Evolutionary conservation across 64 coral and sea anemone genomes (phyloP), one percentile per base, ranked within the genome.

Genomic region (Trachythela sp.): DNA sequence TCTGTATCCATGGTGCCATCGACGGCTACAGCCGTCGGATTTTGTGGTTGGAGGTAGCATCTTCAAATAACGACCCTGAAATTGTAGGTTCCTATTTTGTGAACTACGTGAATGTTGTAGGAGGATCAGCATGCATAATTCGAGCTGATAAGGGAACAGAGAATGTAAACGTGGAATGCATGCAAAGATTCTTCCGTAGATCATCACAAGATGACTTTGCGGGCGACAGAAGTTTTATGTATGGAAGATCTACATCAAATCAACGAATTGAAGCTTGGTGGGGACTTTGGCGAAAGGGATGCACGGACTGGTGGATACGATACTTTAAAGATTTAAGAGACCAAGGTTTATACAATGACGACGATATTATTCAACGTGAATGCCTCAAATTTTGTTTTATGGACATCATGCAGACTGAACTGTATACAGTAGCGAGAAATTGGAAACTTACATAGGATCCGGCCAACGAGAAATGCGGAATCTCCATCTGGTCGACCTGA

Each of bases 1-100:
- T 84, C 35, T 84, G 75, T 48, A 8, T 92, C 1, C 91, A 88
- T 67, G 84, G 90, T 80, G 56, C 54, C 26, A 64, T 64, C 24
- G 86, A 88, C 59, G 54, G 88, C 41, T 89, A 80, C 48, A 93
- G 88, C 41, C 48, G 70, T 64, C 89, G 84, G 38, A 93, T 93
- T 40, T 89, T 93, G 77, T 93, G 88, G 92, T 87, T 93, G 17
- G 88, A 93, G 88, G 88, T 64, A 36, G 59, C 38, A 41, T 72
- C 88, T 48, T 72, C 92, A 83, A 93, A 90, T 84, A 93, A 77
- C 52, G 88, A 90, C 43, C 92, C 54, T 64, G 56, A 64, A 64
- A 64, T 64, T 64, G 26, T 26, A 64, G 20, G 56, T 64, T 64
- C 56, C 8, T 64, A 64, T 64, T 64, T 64, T 64, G 22, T 64